These are phyloP conservation scores for Pseudobourletiella spinata DNA, from an alignment of 1,140 invertebrate species.

Conservation along the genomic window DNA sequence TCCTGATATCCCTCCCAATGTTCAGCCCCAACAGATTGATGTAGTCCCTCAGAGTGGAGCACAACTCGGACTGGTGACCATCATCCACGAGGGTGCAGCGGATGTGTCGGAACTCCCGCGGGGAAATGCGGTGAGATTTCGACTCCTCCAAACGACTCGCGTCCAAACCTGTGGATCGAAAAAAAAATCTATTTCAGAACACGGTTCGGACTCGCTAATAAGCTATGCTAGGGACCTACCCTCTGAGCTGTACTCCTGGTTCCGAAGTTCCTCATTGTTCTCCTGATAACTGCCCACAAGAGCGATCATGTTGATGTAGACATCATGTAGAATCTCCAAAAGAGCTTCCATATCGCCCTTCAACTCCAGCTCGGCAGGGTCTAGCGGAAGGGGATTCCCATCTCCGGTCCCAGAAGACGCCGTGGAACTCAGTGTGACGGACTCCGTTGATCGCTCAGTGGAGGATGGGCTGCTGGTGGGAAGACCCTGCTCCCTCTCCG, in stretches of 20 bases:
- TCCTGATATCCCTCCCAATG: conserved; percentile 34
- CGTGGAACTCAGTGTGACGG: not conserved
- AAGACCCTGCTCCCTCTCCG: not conserved
- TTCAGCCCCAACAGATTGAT: conserved; percentile 29
- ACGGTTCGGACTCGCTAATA: too few relatives aligned
- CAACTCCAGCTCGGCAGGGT: conserved; percentile 7
- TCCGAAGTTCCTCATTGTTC: conserved; percentile 16
- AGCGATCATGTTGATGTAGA: conserved; percentile 24
- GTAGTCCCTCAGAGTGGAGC: conserved; percentile 29
- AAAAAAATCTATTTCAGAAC: not conserved
- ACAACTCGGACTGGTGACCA: conserved; percentile 34
- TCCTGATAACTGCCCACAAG: conserved; percentile 28
- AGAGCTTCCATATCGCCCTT: conserved; percentile 26
- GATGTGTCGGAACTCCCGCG: conserved; percentile 36
- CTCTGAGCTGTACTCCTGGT: conserved; percentile 23
- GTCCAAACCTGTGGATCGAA: conserved; percentile 1
- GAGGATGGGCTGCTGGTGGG: conserved; percentile 6
- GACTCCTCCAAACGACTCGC: conserved; percentile 18
- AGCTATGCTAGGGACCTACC: too few relatives aligned
- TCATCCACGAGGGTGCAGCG: conserved; percentile 35
- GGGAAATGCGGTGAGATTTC: conserved; percentile 35
- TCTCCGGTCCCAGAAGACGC: not conserved
- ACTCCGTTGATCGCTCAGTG: not conserved
- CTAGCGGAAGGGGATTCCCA: not conserved
- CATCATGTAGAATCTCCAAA: conserved; percentile 18